phyloP scores from a whole-genome alignment of 2,888 invertebrate species.

The Zelleria hepariella region DNA sequence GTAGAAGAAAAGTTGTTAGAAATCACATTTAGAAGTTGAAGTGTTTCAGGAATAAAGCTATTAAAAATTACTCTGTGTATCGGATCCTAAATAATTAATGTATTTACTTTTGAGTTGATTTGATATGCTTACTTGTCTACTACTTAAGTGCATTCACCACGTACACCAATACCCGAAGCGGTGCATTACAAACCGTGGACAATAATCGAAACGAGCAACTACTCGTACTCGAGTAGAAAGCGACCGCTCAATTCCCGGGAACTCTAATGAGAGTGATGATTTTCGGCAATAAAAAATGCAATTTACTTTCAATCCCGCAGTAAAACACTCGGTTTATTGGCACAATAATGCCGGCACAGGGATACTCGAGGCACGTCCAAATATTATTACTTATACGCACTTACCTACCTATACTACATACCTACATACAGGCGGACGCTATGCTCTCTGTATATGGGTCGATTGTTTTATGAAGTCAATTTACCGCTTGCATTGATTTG shows the following conservation, averaged over 20 bases:
- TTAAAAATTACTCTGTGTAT: too few relatives aligned
- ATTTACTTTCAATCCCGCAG: conserved; percentile 20
- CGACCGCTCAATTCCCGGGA: conserved; percentile 20
- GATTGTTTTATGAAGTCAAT: conserved; percentile 1
- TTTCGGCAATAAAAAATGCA: conserved; percentile 23
- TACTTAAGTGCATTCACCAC: too few relatives aligned
- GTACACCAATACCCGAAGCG: too few relatives aligned
- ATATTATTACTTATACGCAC: not conserved
- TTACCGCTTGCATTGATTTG: conserved; percentile 1
- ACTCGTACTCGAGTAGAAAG: conserved; percentile 30
- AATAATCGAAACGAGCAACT: conserved; percentile 17
- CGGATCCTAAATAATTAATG: too few relatives aligned
- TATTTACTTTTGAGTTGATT: too few relatives aligned
- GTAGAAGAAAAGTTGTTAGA: too few relatives aligned
- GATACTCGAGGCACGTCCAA: not conserved
- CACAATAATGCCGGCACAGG: not conserved
- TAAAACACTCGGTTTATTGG: conserved; percentile 10
- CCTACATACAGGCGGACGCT: too few relatives aligned
- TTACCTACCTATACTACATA: too few relatives aligned
- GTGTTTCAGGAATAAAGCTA: too few relatives aligned
- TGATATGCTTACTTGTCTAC: too few relatives aligned
- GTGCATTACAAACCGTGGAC: conserved; percentile 1
- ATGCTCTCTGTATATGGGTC: not conserved
- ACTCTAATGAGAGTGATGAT: conserved; percentile 16
- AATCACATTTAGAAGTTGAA: too few relatives aligned